These are phyloP conservation scores for Caenorhabditis sulstoni DNA, from an alignment of 2,888 invertebrate genomes.

Conservation along the genomic window DNA sequence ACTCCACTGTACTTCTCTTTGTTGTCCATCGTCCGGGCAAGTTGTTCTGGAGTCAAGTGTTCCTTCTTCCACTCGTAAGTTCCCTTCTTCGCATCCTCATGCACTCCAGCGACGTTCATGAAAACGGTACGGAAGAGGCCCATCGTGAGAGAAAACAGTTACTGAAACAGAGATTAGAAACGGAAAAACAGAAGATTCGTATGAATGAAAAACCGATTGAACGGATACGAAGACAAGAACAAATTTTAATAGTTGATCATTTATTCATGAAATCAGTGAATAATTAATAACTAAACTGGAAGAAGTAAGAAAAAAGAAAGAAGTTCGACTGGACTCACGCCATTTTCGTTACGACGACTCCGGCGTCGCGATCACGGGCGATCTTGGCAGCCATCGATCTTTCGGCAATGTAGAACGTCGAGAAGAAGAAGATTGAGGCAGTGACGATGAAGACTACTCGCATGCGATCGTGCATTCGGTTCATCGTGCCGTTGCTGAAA, in stretches of 20 bases:
- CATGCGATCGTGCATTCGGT: conserved; percentile 76
- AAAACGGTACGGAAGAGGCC: conserved; percentile 71
- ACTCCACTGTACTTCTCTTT: conserved; percentile 65
- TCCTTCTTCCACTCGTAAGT: conserved; percentile 67
- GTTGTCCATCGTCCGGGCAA: conserved; percentile 66
- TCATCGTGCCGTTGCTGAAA: conserved; percentile 73
- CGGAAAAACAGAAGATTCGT: neutral
- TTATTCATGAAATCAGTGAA: no score
- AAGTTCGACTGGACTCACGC: conserved; percentile 15
- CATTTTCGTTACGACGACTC: conserved; percentile 68
- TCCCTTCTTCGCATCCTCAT: conserved; percentile 64
- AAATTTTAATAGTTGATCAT: no score
- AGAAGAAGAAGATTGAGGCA: conserved; percentile 68
- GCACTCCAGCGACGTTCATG: conserved; percentile 66
- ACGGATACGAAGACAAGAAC: conserved; percentile 28
- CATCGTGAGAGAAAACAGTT: conserved; percentile 50
- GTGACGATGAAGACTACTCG: conserved; percentile 73
- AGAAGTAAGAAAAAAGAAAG: conserved; percentile 5
- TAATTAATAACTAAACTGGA: no score
- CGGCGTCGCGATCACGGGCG: conserved; percentile 67
- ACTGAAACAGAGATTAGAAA: conserved; percentile 15
- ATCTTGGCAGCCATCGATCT: conserved; percentile 61
- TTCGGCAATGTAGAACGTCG: conserved; percentile 66
- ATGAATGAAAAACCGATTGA: conserved; percentile 56
- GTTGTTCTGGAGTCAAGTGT: conserved; percentile 62